Conservation (phyloP, 2,888 invertebrate genomes). For the Netelia fuscicornis region DNA sequence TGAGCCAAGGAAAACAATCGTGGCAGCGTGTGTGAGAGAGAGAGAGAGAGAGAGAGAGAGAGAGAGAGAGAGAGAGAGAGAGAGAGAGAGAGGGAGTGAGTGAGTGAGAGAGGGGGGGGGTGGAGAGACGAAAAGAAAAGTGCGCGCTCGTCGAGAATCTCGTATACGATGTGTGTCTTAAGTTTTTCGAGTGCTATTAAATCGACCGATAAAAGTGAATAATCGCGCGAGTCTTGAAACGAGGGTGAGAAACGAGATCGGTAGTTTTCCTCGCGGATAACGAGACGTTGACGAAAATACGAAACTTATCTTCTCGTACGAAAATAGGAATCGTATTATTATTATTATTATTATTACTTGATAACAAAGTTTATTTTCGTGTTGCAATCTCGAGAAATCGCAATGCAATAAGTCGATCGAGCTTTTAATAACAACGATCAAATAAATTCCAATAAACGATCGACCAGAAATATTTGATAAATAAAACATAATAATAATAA, state of each 20-base stretch:
- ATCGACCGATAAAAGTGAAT: conserved; percentile 13
- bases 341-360: neutral
- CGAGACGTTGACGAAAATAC: neutral
- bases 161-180: neutral
- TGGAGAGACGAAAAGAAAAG: neutral
- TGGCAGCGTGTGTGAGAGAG: neutral
- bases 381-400: no score
- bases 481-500: neutral
- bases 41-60: neutral
- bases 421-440: neutral
- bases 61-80: no score
- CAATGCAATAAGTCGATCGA: neutral
- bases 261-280: neutral
- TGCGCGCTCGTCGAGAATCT: neutral
- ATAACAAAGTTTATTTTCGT: no score
- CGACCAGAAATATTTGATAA: neutral
- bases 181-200: neutral
- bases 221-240: neutral
- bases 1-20: conserved; percentile 9
- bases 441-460: neutral
- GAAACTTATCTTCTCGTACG: neutral
- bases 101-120: neutral
- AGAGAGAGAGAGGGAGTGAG: neutral
- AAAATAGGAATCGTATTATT: neutral
- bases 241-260: neutral